Evolutionary conservation across 2,888 invertebrate genomes (phyloP).

Genomic region (Acanthoscelides obtectus): DNA sequence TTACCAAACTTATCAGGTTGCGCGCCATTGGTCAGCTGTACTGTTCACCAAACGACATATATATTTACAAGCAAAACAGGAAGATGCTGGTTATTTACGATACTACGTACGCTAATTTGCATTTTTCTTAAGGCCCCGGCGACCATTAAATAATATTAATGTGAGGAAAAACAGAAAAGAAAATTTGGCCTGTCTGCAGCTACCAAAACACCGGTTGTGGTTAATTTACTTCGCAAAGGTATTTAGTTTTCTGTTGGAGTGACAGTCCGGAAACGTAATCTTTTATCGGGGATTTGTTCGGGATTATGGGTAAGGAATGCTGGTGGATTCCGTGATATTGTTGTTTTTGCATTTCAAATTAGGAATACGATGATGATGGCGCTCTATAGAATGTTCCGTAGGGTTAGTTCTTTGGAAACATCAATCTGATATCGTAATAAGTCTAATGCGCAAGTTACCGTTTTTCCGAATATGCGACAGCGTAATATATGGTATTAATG

Average conservation of each 20-base stretch:
- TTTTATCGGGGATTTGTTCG: neutral
- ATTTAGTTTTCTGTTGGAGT: neutral
- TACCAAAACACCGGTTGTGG: neutral
- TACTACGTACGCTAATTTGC: slow-evolving; percentile 46
- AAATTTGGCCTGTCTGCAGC: neutral
- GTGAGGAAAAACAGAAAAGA: neutral
- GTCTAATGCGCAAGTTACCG: too few species aligned
- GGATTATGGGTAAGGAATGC: neutral
- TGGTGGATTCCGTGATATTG: neutral
- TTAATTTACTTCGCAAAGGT: neutral
- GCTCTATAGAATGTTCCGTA: too few species aligned
- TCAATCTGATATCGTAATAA: too few species aligned
- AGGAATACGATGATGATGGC: too few species aligned
- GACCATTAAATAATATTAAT: slow-evolving; percentile 9
- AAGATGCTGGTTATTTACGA: slow-evolving; percentile 47
- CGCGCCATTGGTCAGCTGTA: neutral
- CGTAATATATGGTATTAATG: too few species aligned
- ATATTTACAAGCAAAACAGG: slow-evolving; percentile 41
- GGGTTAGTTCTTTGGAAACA: too few species aligned
- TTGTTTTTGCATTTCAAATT: neutral
- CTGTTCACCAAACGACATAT: neutral
- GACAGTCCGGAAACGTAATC: neutral
- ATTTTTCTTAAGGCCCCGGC: slow-evolving; percentile 38
- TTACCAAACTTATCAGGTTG: too few species aligned
- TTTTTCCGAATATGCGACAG: too few species aligned